Evolutionary conservation across 1,140 invertebrate species (phyloP).

Genomic region (Protaetia brevitarsis): DNA sequence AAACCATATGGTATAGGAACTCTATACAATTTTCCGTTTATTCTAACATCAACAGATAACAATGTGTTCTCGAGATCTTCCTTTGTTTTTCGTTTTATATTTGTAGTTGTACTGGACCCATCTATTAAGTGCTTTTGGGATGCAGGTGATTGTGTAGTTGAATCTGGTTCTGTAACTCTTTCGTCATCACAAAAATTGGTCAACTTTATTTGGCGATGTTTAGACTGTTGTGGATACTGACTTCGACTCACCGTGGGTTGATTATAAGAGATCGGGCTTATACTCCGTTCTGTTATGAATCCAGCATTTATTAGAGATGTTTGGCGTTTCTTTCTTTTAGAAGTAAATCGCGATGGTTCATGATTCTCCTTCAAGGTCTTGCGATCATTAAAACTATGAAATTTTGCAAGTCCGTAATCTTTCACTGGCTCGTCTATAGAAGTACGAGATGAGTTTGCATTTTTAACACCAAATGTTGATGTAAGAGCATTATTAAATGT

Average conservation of each 20-base stretch:
- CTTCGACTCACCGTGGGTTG: not conserved
- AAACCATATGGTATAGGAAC: slow-evolving; percentile 60
- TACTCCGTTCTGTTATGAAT: not conserved
- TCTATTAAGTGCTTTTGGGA: not conserved
- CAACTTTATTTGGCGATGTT: not conserved
- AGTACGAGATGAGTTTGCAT: not conserved
- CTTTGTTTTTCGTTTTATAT: not conserved
- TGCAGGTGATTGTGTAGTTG: not conserved
- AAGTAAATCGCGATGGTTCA: not conserved
- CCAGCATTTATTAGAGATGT: not conserved
- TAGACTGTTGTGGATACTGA: not conserved
- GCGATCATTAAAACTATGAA: not conserved
- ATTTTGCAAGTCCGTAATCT: not conserved
- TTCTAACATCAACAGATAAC: slow-evolving; percentile 58
- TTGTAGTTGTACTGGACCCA: not conserved
- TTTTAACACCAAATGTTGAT: not conserved
- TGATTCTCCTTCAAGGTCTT: slow-evolving; percentile 6
- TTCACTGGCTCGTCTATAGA: not conserved
- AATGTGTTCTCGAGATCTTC: slow-evolving; percentile 34
- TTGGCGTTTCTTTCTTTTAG: slow-evolving; percentile 3
- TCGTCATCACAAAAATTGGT: not conserved
- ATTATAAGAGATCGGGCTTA: not conserved
- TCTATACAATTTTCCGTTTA: slow-evolving; percentile 61
- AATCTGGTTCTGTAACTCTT: slow-evolving; percentile 5
- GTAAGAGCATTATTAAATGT: slow-evolving; percentile 43